Evolutionary conservation across 2,797 vertebrate genomes (phyloP), one percentile per base, ranked within the genome.

Genomic region (Hippocampus kuda): DNA sequence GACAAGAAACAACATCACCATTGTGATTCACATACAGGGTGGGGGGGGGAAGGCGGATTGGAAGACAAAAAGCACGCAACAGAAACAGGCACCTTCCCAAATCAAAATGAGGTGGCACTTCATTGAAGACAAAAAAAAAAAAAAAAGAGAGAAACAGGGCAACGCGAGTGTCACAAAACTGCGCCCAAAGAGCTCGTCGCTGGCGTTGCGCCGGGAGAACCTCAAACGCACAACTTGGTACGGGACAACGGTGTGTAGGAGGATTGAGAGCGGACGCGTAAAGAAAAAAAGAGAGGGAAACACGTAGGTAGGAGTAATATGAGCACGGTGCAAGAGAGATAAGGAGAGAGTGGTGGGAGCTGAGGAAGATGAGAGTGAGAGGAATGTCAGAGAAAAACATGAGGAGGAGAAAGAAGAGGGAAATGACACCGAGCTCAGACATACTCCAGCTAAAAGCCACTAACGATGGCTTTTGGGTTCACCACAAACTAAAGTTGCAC

Each of bases 361-460:
- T 71, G 69, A 75, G 79, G 74, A 73, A 75, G 77, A 81, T 77
- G 76, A 84, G 82, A 78, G 77, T 75, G 79, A 77, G 78, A 78
- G 82, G 85, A 87, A 88, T 86, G 78, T 78, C 71, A 51, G 73
- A 83, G 75, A 81, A 79, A 84, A 84, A 79, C 73, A 53, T 78
- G 63, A 67, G 59, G 74, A 67, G 66, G 72, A 74, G 65, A 67
- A 60, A 69, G 70, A 75, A 67, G 76, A 66, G 15, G 73, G 62
- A 79, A 73, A 71, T 38, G 67, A 69, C 68, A 24, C 60, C 2
- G 65, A 72, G 67, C 53, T 72, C 13, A 42, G 51, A 67, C 38
- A 26, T 1, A 27, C 15, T 59, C 5, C 4, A 7, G 27, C 16
- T 34, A 16, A 59, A 30, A 59, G 26, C 24, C 24, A 56, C n/a